Conservation (phyloP, 2,888 invertebrate species). For the Acrocyrtus sp. region DNA sequence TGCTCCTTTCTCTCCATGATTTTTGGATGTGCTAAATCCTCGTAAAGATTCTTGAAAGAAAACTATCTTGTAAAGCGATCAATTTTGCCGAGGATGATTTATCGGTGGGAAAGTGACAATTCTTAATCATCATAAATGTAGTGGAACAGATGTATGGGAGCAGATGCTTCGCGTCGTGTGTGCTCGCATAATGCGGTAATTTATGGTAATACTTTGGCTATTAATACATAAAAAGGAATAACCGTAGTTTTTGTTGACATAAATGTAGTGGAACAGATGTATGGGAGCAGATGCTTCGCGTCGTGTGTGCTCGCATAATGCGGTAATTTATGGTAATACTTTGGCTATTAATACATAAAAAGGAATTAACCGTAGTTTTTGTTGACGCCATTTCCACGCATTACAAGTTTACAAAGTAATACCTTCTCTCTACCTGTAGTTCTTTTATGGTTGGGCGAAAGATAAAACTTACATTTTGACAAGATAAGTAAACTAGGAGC, state of each 20-base stretch:
- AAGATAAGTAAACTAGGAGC: no score
- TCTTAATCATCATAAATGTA: slow-evolving; percentile 3
- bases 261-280: slow-evolving; percentile 3
- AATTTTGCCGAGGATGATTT: slow-evolving; percentile 3
- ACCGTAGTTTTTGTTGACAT: not conserved
- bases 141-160: not conserved
- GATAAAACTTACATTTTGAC: no score
- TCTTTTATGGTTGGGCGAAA: no score
- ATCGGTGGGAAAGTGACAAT: not conserved
- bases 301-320: not conserved
- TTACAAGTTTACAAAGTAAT: no score
- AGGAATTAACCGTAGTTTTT: not conserved
- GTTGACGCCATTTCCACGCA: not conserved
- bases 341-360: not conserved
- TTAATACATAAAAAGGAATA: not conserved
- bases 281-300: not conserved
- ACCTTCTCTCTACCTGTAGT: no score
- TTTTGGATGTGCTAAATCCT: no score
- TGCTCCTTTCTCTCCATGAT: no score
- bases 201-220: not conserved
- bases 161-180: not conserved
- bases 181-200: not conserved
- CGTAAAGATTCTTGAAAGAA: no score
- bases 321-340: not conserved
- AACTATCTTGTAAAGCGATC: no score